Evolutionary conservation across 2,113 vertebrate genomes (phyloP).

Genomic region (Genyomyrus donnyi): DNA sequence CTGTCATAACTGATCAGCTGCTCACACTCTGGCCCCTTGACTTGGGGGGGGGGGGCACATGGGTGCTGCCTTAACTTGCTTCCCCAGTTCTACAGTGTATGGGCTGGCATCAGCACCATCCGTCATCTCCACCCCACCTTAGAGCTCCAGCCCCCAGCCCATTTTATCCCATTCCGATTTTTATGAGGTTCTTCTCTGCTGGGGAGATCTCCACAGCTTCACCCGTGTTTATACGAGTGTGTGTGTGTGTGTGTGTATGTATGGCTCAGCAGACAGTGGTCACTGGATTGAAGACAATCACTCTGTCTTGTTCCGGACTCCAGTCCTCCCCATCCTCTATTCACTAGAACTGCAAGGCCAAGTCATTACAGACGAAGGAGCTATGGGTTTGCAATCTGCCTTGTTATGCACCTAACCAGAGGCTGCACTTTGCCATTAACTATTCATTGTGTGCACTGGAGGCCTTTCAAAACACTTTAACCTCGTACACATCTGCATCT

Average conservation of each 20-base stretch:
- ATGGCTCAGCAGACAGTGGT: background rate
- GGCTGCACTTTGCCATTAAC: background rate
- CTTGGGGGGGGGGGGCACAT: background rate
- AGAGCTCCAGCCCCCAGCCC: background rate
- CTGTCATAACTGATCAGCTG: background rate
- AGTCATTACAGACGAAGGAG: background rate
- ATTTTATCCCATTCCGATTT: background rate
- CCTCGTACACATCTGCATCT: background rate
- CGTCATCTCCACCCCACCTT: background rate
- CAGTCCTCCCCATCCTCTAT: background rate
- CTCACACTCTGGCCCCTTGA: background rate
- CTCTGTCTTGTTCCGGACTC: background rate
- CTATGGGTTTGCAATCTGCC: background rate
- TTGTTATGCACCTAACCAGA: background rate
- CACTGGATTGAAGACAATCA: background rate
- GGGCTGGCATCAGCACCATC: background rate
- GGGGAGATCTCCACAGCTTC: background rate
- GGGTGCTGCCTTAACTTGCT: constrained; percentile 26
- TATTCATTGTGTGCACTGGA: background rate
- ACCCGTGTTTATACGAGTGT: background rate
- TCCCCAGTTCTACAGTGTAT: background rate
- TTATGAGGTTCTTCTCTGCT: background rate
- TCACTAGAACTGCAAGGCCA: background rate
- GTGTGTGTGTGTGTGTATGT: background rate
- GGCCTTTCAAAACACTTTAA: background rate